Evolutionary conservation across 2,797 vertebrate genomes (phyloP), one percentile per base, ranked within the genome.

Genomic region (Megaceryle alcyon): DNA sequence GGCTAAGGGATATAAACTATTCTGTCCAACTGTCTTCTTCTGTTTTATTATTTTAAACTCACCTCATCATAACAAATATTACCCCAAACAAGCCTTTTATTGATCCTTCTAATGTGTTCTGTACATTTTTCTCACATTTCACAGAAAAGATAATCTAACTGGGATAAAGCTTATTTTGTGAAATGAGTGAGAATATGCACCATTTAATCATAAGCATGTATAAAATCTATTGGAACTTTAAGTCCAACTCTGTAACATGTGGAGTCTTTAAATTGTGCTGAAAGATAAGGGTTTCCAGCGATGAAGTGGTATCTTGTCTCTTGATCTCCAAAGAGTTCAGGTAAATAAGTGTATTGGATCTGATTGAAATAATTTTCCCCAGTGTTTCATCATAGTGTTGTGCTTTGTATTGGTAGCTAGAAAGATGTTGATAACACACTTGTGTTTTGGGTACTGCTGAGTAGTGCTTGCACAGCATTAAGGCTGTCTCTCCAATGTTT

Each of bases 1-100:
- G 63, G 29, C 66, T 76, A 77, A 88, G 16, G 28, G 51, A 49
- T 92, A 54, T 39, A 80, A 93, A 72, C 20, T 72, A 21, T 46
- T 64, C 48, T 91, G 48, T 56, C 72, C 53, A 68, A 28, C 31
- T 90, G 31, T 59, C 54, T 85, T 80, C 56, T 81, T 14, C 51
- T 56, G 20, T 79, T 92, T 91, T 91, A 31, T 88, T 88, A 54
- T 90, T 86, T 95, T 79, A 88, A 72, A 51, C 12, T 82, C 33
- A 71, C 29, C 7, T 92, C 69, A 33, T 66, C 20, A 51, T 79
- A 82, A 73, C 23, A 94, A 60, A 53, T 66, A 72, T 69, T 85
- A 64, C 19, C 10, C 19, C 18, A 83, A 83, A 83, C 12, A 88
- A 54, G n/a, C 53, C 37, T 84, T 35, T 64, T 91, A 72, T 35